These are phyloP conservation scores for Hystrix cristata DNA, from an alignment of 2,113 vertebrate genomes.

Conservation along the genomic window DNA sequence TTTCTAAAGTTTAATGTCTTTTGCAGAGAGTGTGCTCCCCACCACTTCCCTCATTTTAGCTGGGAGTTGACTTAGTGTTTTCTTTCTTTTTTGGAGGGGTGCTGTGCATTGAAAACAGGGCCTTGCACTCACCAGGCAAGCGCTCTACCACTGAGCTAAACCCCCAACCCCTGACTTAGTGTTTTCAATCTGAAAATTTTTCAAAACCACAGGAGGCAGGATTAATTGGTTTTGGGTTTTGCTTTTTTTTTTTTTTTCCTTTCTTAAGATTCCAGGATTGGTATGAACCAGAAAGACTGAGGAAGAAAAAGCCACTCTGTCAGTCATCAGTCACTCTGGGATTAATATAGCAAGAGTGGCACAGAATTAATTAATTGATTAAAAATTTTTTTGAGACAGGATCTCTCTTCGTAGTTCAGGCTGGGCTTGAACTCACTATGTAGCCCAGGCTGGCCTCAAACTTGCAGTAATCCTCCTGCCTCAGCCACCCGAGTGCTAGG, in stretches of 20 bases:
- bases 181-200: slow-evolving; percentile 62
- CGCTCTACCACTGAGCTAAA: no score
- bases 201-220: slow-evolving; percentile 47
- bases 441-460: no score
- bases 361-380: not conserved
- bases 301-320: slow-evolving; percentile 49
- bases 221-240: slow-evolving; percentile 55
- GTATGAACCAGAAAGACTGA: slow-evolving; percentile 52
- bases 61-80: slow-evolving; percentile 30
- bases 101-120: no score
- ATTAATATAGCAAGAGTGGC: not conserved
- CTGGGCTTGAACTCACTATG: no score
- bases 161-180: not conserved
- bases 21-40: slow-evolving; percentile 36
- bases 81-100: not conserved
- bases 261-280: slow-evolving; percentile 15
- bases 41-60: not conserved
- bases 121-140: no score
- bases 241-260: not conserved
- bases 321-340: not conserved
- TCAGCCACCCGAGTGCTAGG: no score
- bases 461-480: no score
- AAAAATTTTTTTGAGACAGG: no score
- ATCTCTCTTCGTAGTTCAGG: no score
- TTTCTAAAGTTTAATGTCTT: slow-evolving; percentile 70